Evolutionary conservation across 2,888 invertebrate species (phyloP).

Genomic region (Hydropsyche betteni): DNA sequence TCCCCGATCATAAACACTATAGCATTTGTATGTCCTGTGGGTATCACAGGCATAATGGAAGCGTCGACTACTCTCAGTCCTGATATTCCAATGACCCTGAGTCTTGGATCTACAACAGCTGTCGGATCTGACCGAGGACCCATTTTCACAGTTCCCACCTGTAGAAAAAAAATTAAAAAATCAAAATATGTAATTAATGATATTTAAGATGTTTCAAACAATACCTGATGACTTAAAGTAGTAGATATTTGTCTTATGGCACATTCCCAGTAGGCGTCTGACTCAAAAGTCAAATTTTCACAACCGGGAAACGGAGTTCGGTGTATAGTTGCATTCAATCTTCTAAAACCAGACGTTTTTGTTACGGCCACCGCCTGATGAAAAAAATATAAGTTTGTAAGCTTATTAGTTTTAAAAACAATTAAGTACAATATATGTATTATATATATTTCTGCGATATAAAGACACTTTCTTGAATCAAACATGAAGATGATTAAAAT

Average conservation of each 20-base stretch:
- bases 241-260: conserved; percentile 75
- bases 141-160: conserved; percentile 79
- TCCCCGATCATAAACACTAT: conserved; percentile 68
- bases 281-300: conserved; percentile 67
- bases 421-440: too few species aligned
- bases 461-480: too few species aligned
- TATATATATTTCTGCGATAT: too few species aligned
- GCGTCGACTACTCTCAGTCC: conserved; percentile 65
- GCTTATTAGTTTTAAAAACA: not conserved
- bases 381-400: conserved; percentile 45
- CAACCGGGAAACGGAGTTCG: conserved; percentile 75
- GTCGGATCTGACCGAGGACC: conserved; percentile 69
- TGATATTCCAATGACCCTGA: conserved; percentile 60
- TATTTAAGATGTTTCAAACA: not conserved
- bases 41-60: conserved; percentile 66
- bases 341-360: conserved; percentile 64
- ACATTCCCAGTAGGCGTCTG: conserved; percentile 79
- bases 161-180: conserved; percentile 51
- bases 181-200: not conserved
- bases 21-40: conserved; percentile 66
- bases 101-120: conserved; percentile 71
- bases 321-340: conserved; percentile 65
- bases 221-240: conserved; percentile 74
- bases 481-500: too few species aligned
- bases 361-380: conserved; percentile 67